A percentile compares a stretch with the other conserved stretches of the same genome.
Evolutionary conservation across 2,888 invertebrate genomes (phyloP).

Genomic region (Drosophila recens): DNA sequence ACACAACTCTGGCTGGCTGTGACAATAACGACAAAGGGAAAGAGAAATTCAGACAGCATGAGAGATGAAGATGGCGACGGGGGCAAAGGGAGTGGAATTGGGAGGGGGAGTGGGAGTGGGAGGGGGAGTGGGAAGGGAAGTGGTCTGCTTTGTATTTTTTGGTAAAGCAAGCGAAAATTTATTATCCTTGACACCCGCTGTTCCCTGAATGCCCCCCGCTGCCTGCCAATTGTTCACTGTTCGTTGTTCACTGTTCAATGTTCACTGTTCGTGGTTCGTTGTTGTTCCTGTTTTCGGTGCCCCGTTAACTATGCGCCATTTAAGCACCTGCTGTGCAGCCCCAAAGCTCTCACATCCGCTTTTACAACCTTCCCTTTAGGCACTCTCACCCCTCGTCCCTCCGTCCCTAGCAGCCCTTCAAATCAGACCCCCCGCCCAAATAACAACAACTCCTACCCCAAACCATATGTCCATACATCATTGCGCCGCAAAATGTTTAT

Average conservation of each 20-base stretch:
- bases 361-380: background rate
- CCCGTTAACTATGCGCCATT: conserved; percentile 78
- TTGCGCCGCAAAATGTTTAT: conserved; percentile 78
- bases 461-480: conserved; percentile 71
- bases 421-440: background rate
- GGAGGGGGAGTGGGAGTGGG: no score
- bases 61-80: no score
- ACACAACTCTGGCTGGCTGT: conserved; percentile 40
- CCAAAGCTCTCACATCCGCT: conserved; percentile 58
- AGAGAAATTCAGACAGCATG: background rate
- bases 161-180: conserved; percentile 69
- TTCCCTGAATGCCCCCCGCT: conserved; percentile 16
- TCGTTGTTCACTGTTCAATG: conserved; percentile 30
- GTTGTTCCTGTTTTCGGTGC: conserved; percentile 50
- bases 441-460: background rate
- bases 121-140: no score
- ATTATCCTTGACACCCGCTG: conserved; percentile 71
- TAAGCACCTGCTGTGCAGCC: conserved; percentile 74
- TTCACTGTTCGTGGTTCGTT: conserved; percentile 16
- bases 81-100: no score
- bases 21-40: conserved; percentile 45
- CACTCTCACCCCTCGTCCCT: background rate
- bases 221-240: conserved; percentile 53
- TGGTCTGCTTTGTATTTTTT: conserved; percentile 52
- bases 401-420: background rate